Evolutionary conservation across 2,113 vertebrate genomes (phyloP).

Genomic region (Ornithorhynchus anatinus): DNA sequence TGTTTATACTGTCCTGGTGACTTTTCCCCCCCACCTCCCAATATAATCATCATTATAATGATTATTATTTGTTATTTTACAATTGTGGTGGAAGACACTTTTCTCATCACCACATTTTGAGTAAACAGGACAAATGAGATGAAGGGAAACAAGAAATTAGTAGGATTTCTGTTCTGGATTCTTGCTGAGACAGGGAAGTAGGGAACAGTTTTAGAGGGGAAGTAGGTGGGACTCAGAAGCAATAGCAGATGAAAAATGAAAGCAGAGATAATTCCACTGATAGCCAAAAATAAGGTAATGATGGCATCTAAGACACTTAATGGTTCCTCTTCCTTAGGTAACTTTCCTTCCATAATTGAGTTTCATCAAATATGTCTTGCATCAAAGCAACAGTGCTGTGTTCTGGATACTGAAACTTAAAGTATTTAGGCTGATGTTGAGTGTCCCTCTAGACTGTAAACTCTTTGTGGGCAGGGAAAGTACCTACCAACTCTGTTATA

Average conservation of each 20-base stretch:
- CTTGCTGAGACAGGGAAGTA: fast-evolving
- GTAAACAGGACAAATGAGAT: no score
- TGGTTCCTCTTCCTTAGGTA: not conserved
- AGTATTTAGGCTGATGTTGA: no score
- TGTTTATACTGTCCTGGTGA: slow-evolving; percentile 52
- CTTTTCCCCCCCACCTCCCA: not conserved
- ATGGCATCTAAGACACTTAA: not conserved
- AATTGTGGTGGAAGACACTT: no score
- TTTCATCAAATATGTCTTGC: not conserved
- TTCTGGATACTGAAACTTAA: no score
- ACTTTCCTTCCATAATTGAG: fast-evolving
- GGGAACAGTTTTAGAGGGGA: not conserved
- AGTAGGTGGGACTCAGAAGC: fast-evolving
- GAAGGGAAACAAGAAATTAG: not conserved
- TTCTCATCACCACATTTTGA: no score
- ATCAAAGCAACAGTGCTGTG: not conserved
- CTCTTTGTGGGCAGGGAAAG: no score
- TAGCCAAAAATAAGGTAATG: not conserved
- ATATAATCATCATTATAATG: not conserved
- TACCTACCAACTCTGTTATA: no score
- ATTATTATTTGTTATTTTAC: not conserved
- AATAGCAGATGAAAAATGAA: fast-evolving
- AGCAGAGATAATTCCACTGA: slow-evolving; percentile 12
- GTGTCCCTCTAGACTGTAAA: no score
- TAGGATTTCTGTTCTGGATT: not conserved